Conservation (phyloP, 2,888 invertebrate species). For the Harmothoe impar region DNA sequence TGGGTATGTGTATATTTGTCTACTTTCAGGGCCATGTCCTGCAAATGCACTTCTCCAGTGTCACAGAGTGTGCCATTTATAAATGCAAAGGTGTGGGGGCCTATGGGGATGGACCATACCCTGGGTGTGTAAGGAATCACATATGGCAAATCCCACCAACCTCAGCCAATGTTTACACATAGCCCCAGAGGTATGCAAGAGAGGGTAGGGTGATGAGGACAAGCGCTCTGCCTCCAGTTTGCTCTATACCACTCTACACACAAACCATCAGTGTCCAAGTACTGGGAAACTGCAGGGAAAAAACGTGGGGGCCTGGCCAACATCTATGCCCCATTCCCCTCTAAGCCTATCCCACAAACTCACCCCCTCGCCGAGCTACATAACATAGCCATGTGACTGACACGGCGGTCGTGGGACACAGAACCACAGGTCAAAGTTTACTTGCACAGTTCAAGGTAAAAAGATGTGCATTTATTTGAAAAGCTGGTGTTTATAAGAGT, state of each 20-base stretch:
- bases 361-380: not conserved
- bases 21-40: too few relatives aligned
- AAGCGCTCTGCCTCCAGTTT: not conserved
- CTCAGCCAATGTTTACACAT: conserved; percentile 1
- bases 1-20: too few relatives aligned
- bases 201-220: conserved; percentile 13
- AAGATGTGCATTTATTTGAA: not conserved
- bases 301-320: too few relatives aligned
- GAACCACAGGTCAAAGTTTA: not conserved
- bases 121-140: not conserved
- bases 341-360: not conserved
- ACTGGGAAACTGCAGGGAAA: not conserved
- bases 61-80: too few relatives aligned
- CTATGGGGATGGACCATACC: not conserved
- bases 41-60: too few relatives aligned
- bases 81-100: too few relatives aligned
- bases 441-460: not conserved
- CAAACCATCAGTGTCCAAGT: not conserved
- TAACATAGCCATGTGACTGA: not conserved
- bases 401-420: not conserved
- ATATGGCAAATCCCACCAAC: not conserved
- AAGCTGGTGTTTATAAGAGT: not conserved
- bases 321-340: not conserved
- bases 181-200: not conserved
- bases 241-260: not conserved